Evolutionary conservation across 2,888 invertebrate genomes (phyloP).

Genomic region (Horisme vitalbata): DNA sequence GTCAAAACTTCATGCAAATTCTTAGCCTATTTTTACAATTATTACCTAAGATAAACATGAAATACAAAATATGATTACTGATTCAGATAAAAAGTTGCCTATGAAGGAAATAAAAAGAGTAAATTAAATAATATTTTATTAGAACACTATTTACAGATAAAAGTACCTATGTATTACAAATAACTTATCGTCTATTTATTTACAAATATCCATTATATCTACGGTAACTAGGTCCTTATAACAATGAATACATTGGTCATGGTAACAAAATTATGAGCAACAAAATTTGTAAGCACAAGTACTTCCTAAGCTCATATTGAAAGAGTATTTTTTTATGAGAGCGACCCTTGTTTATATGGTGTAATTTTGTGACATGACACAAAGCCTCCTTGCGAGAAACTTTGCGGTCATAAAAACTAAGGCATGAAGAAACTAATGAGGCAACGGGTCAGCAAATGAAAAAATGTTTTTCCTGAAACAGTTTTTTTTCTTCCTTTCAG

Average conservation of each 20-base stretch:
- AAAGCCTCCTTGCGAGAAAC: too few species aligned
- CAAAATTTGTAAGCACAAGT: neutral
- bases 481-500: too few species aligned
- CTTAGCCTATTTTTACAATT: too few species aligned
- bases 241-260: neutral
- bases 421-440: too few species aligned
- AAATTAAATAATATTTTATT: conserved; percentile 46
- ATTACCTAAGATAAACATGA: too few species aligned
- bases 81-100: too few species aligned
- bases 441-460: conserved; percentile 1
- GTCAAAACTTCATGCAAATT: neutral
- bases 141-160: conserved; percentile 32
- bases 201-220: conserved; percentile 11
- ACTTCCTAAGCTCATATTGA: too few species aligned
- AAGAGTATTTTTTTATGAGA: too few species aligned
- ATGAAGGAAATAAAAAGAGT: conserved; percentile 13
- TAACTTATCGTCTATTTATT: conserved; percentile 16
- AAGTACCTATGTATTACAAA: conserved; percentile 29
- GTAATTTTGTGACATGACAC: too few species aligned
- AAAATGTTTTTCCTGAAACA: conserved; percentile 9
- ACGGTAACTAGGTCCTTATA: conserved; percentile 6
- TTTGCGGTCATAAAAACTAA: too few species aligned
- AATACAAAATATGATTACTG: too few species aligned
- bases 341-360: too few species aligned
- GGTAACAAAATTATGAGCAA: neutral